A percentile compares a stretch with the other conserved stretches of the same genome.
These are phyloP conservation scores for Antechinus stuartii DNA, from an alignment of 2,113 vertebrate genomes.

Conservation along the genomic window DNA sequence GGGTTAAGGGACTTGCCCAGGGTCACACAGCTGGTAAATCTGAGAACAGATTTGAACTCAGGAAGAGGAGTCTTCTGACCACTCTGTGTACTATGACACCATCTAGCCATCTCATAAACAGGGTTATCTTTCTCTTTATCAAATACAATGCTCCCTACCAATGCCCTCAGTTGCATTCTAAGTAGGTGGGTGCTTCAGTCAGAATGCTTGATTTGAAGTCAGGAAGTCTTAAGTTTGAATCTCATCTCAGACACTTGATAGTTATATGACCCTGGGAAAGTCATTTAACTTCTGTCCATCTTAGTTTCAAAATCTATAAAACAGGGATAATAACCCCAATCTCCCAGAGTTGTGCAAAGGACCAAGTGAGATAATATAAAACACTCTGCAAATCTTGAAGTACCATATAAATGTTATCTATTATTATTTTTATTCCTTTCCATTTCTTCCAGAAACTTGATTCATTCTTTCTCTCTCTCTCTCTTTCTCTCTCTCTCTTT, in stretches of 20 bases:
- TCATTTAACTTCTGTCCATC: background rate
- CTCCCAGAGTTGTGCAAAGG: background rate
- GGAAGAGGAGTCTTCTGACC: background rate
- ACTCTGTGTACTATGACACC: background rate
- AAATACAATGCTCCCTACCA: background rate
- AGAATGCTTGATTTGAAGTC: background rate
- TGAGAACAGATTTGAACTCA: background rate
- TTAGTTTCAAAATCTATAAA: background rate
- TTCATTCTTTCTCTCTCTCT: background rate
- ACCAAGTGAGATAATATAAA: background rate
- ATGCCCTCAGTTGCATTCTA: background rate
- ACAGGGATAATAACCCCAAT: background rate
- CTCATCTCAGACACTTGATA: background rate
- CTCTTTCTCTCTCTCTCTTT: background rate
- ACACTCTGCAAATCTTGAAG: background rate
- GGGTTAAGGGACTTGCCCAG: background rate
- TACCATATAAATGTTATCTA: background rate
- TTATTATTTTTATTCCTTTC: background rate
- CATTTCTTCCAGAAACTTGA: background rate
- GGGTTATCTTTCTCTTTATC: background rate
- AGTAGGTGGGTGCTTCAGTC: background rate
- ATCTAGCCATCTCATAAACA: background rate
- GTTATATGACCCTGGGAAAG: background rate
- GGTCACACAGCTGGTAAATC: background rate
- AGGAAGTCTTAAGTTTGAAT: background rate